Evolutionary conservation across 2,113 vertebrate genomes (phyloP).

Genomic region (Ondatra zibethicus): DNA sequence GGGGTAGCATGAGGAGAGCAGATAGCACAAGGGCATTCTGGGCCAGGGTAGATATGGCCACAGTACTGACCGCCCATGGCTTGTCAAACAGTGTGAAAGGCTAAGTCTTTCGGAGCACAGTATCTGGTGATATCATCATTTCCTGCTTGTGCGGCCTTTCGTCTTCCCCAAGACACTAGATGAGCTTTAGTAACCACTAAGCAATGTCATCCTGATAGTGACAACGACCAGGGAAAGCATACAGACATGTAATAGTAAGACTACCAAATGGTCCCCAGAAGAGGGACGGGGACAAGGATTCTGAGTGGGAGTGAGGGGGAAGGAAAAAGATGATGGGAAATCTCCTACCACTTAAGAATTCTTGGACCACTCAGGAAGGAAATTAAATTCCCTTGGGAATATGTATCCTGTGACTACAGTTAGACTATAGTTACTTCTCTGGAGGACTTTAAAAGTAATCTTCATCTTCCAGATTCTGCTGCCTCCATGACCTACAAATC

Average conservation of each 20-base stretch:
- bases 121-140: not conserved
- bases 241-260: not conserved
- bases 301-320: not conserved
- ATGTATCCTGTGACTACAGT: not conserved
- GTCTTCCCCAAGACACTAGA: not conserved
- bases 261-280: not conserved
- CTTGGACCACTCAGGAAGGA: not conserved
- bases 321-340: not conserved
- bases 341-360: not conserved
- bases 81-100: not conserved
- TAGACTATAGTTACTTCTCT: not conserved
- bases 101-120: not conserved
- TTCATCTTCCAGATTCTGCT: not conserved
- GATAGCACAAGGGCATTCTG: not conserved
- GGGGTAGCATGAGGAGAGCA: not conserved
- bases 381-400: conserved; percentile 3
- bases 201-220: not conserved
- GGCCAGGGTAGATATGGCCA: not conserved
- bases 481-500: not conserved
- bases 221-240: not conserved
- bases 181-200: not conserved
- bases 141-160: not conserved
- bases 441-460: not conserved
- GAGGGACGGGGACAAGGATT: not conserved
- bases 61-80: not conserved